A percentile compares a stretch with the other conserved stretches of the same genome.
Evolutionary conservation across 2,797 vertebrate genomes (phyloP).

Genomic region (Dermochelys coriacea): DNA sequence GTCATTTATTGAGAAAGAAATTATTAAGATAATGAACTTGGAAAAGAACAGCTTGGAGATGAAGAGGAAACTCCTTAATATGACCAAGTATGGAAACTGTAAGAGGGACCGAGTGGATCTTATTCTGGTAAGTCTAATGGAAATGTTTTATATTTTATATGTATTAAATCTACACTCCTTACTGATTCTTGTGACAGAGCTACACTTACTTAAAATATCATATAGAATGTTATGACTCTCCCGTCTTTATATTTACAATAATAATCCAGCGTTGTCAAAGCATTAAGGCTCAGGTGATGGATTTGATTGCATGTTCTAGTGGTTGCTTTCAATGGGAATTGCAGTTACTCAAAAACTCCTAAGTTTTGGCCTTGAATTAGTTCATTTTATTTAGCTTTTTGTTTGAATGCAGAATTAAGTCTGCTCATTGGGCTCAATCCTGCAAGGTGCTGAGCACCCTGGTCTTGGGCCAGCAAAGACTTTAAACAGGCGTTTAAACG

Average conservation of each 20-base stretch:
- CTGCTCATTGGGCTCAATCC: neutral
- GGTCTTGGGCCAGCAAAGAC: neutral
- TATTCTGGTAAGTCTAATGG: constrained; percentile 65
- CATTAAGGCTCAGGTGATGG: neutral
- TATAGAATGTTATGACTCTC: neutral
- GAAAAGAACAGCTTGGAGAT: constrained; percentile 66
- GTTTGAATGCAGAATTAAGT: too few species aligned
- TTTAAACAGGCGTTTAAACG: neutral
- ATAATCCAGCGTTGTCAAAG: neutral
- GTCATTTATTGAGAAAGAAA: constrained; percentile 56
- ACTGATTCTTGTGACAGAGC: neutral
- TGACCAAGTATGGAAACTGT: constrained; percentile 61
- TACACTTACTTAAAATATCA: neutral
- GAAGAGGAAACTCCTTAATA: constrained; percentile 56
- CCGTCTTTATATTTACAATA: neutral
- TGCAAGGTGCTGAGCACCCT: neutral
- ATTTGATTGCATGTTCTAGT: neutral
- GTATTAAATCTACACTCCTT: neutral
- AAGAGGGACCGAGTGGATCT: constrained; percentile 68
- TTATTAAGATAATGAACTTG: constrained; percentile 68
- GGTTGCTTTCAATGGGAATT: neutral
- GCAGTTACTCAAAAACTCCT: neutral
- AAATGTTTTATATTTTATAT: neutral
- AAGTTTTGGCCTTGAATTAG: neutral
- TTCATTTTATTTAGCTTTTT: too few species aligned